Evolutionary conservation across 1,140 invertebrate species (phyloP).

Genomic region (Laupala kohalensis): DNA sequence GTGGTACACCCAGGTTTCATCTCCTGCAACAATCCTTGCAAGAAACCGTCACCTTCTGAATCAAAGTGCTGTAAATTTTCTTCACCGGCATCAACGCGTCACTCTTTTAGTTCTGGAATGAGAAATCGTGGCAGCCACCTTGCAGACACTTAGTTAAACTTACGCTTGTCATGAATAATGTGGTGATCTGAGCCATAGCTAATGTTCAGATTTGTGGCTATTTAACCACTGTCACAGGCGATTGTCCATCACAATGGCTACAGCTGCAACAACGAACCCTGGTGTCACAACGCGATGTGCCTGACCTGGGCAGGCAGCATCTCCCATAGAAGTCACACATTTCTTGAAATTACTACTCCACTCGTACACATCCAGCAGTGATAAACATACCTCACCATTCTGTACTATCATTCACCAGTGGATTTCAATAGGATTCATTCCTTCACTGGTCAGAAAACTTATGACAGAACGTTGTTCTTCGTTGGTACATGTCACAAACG

Average conservation of each 20-base stretch:
- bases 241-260: too few relatives aligned
- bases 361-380: conserved; percentile 6
- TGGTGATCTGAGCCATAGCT: too few relatives aligned
- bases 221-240: too few relatives aligned
- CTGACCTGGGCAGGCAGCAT: too few relatives aligned
- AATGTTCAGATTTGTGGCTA: too few relatives aligned
- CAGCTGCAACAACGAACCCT: too few relatives aligned
- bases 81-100: background rate
- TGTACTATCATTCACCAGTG: conserved; percentile 6
- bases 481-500: conserved; percentile 5
- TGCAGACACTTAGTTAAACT: background rate
- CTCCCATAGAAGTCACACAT: too few relatives aligned
- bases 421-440: conserved; percentile 10
- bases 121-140: background rate
- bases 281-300: too few relatives aligned
- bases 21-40: too few relatives aligned
- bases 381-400: conserved; percentile 6
- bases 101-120: background rate
- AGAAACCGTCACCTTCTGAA: background rate
- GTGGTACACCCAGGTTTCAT: too few relatives aligned
- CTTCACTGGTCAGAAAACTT: conserved; percentile 11
- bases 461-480: conserved; percentile 12
- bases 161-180: background rate
- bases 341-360: too few relatives aligned
- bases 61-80: background rate